Conservation (phyloP, 2,888 invertebrate genomes). For the Deroplatys truncata region DNA sequence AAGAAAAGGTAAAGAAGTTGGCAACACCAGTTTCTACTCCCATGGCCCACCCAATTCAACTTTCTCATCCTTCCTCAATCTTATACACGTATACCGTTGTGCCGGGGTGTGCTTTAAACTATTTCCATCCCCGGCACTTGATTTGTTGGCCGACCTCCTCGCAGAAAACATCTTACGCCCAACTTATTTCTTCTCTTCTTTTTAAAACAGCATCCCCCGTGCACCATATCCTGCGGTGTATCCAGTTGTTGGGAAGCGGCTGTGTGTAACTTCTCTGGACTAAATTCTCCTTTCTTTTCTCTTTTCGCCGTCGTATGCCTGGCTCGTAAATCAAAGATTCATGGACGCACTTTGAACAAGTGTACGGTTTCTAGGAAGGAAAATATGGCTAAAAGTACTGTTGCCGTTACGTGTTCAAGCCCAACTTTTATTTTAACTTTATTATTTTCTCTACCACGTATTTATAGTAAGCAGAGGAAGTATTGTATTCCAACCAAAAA, state of each 20-base stretch:
- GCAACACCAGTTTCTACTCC: not conserved
- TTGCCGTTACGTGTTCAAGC: no score
- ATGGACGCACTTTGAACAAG: not conserved
- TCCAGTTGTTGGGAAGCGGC: not conserved
- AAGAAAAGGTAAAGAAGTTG: not conserved
- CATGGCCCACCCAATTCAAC: not conserved
- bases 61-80: not conserved
- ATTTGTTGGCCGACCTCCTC: not conserved
- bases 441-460: no score
- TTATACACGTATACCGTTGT: not conserved
- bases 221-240: not conserved
- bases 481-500: no score
- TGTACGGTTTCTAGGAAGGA: no score
- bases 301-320: not conserved
- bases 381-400: no score
- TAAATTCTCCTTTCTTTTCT: not conserved
- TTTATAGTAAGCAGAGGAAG: no score
- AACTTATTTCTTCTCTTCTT: not conserved
- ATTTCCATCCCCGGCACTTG: not conserved
- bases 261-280: not conserved
- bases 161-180: not conserved
- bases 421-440: no score
- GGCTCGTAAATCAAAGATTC: not conserved
- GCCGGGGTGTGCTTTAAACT: not conserved
- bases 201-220: not conserved